Conservation (phyloP, 2,888 invertebrate genomes). For the Sphecodes monilicornis region DNA sequence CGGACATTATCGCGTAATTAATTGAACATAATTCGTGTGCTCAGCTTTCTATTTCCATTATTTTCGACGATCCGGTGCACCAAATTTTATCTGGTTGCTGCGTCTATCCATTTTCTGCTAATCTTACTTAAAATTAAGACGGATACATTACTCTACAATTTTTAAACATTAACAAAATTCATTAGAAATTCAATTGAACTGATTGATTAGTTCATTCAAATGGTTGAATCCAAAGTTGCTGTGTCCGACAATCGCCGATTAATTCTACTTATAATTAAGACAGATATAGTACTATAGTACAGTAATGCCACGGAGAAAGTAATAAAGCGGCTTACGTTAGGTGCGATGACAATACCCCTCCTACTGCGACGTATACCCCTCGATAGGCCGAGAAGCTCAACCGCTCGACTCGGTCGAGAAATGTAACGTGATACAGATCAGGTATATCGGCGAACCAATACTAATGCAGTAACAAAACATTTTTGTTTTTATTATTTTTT, state of each 20-base stretch:
- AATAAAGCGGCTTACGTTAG: too few species aligned
- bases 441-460: too few species aligned
- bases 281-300: too few species aligned
- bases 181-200: not conserved
- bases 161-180: not conserved
- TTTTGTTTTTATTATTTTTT: too few species aligned
- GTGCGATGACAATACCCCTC: too few species aligned
- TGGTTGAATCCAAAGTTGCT: not conserved
- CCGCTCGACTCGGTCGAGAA: too few species aligned
- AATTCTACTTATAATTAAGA: not conserved
- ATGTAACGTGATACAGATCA: too few species aligned
- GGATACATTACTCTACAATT: not conserved
- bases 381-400: too few species aligned
- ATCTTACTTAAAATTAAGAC: not conserved
- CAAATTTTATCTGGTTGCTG: not conserved
- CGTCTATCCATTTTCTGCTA: not conserved
- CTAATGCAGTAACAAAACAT: too few species aligned
- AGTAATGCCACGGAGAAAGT: too few species aligned
- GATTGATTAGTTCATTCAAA: not conserved
- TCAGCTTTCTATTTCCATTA: not conserved
- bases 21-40: not conserved
- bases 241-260: rapidly evolving
- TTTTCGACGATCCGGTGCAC: not conserved
- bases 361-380: too few species aligned
- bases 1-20: not conserved